phyloP scores from a whole-genome alignment of 2,113 vertebrate genomes.

The Leucopsar rothschildi region DNA sequence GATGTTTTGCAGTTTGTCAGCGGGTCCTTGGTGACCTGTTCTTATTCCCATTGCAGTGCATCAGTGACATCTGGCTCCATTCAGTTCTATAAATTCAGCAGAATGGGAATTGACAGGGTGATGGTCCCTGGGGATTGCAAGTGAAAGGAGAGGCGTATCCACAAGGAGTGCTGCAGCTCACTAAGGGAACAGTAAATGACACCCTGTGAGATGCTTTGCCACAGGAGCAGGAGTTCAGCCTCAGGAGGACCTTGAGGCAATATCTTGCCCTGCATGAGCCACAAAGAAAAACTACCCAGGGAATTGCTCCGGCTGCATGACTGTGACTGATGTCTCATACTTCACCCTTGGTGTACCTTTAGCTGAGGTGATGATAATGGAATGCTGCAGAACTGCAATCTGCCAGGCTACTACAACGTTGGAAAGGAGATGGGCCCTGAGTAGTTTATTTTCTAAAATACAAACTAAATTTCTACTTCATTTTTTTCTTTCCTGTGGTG shows the following conservation, averaged over 20 bases:
- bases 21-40: not conserved
- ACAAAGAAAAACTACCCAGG: rapidly evolving
- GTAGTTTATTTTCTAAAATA: not conserved
- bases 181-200: not conserved
- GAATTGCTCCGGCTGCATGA: rapidly evolving
- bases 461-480: rapidly evolving
- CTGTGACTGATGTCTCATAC: rapidly evolving
- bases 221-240: rapidly evolving
- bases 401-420: rapidly evolving
- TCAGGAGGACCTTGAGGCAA: not conserved
- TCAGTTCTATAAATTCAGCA: not conserved
- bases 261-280: rapidly evolving
- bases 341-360: not conserved
- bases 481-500: not conserved
- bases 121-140: not conserved
- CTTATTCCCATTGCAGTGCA: not conserved
- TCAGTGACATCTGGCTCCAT: not conserved
- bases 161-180: not conserved
- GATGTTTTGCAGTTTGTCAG: not conserved
- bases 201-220: not conserved
- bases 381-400: not conserved
- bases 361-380: not conserved
- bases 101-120: rapidly evolving
- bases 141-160: not conserved
- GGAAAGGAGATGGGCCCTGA: not conserved